A percentile compares a stretch with the other conserved stretches of the same genome.
phyloP scores from a whole-genome alignment of 1,140 invertebrate genomes.

The Chrysopa pallens region DNA sequence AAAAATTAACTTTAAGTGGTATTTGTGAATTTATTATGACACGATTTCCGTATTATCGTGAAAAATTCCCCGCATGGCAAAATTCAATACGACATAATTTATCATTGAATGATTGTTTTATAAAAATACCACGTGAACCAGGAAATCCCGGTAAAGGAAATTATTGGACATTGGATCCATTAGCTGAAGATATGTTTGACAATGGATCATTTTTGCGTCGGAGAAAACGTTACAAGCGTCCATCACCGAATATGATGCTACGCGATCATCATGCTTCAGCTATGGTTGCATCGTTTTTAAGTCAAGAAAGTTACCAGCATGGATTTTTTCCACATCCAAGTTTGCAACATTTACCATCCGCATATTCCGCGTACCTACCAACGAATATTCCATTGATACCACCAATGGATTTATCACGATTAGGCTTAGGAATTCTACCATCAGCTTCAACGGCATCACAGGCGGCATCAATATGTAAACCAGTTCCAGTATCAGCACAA shows the following conservation, averaged over 20 bases:
- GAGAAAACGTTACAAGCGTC: constrained; percentile 87
- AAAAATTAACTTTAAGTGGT: constrained; percentile 88
- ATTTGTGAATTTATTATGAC: constrained; percentile 99
- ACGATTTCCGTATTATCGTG: constrained; percentile 90
- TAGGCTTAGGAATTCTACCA: constrained; percentile 12
- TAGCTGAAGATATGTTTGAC: constrained; percentile 98
- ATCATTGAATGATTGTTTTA: constrained; percentile 96
- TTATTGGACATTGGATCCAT: constrained; percentile 95
- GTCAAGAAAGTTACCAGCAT: constrained; percentile 20
- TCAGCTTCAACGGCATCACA: constrained; percentile 4
- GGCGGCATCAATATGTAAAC: constrained; percentile 26
- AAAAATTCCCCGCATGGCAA: constrained; percentile 92
- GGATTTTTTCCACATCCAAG: constrained; percentile 21
- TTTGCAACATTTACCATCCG: constrained; percentile 21
- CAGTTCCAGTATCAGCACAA: constrained; percentile 28
- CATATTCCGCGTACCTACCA: constrained; percentile 16
- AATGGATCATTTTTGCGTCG: constrained; percentile 93
- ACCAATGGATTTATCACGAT: constrained; percentile 19
- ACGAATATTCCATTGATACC: constrained; percentile 15
- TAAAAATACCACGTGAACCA: constrained; percentile 94
- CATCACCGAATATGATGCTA: constrained; percentile 38
- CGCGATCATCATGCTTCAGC: constrained; percentile 22
- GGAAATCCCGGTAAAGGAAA: constrained; percentile 98
- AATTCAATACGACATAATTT: constrained; percentile 96
- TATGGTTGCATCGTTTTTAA: constrained; percentile 18